Base-by-base conservation (phyloP, 2,113 vertebrate genomes). In the Pseudopipra pipra region DNA sequence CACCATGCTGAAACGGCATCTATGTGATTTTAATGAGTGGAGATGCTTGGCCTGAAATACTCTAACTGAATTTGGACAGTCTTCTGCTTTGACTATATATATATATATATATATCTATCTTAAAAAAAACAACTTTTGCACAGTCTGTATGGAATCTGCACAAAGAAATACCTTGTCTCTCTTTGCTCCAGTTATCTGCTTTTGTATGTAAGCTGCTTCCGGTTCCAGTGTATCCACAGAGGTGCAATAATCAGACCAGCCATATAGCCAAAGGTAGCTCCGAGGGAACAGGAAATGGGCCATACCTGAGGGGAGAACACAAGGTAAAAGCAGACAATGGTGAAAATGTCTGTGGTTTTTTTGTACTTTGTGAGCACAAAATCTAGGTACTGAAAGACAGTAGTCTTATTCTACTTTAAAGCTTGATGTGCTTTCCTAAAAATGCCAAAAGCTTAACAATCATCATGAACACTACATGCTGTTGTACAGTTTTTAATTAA, bases 181-280 rank as follows among this genome's bases (percentile, higher is more conserved):
- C 86, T 97, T 90, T 94, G 96, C 93, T 95, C 96, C 95, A 87
- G 95, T 98, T 98, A 98, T 98, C 98, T 99, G 98, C 98, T 99
- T 98, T 99, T 99, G 97, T 99, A 99, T 24, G 99, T 99, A 95
- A 99, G 99, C 95, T 98, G 98, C 97, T 99, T 99, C 96, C 99
- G 98, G 93, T 99, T 99, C 97, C 98, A 99, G 96, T 99, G 98
- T 98, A 99, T 99, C 99, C 99, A 99, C 44, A 98, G 94, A 24
- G 99, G 99, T 90, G 99, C 99, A 65, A 98, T 97, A 67, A 99
- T 93, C 67, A 99, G 99, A 84, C 99, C 99, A 31, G 98, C 98
- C 96, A 98, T 67, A 44, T 99, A 99, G 84, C 99, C 99, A 90
- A 98, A 98, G 78, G 98, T 99, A 47, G 98, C 98, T 85, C 99